A percentile compares a stretch with the other conserved stretches of the same genome.
These are phyloP conservation scores for Copsychus sechellarum DNA, from an alignment of 2,113 vertebrate genomes.

Conservation along the genomic window DNA sequence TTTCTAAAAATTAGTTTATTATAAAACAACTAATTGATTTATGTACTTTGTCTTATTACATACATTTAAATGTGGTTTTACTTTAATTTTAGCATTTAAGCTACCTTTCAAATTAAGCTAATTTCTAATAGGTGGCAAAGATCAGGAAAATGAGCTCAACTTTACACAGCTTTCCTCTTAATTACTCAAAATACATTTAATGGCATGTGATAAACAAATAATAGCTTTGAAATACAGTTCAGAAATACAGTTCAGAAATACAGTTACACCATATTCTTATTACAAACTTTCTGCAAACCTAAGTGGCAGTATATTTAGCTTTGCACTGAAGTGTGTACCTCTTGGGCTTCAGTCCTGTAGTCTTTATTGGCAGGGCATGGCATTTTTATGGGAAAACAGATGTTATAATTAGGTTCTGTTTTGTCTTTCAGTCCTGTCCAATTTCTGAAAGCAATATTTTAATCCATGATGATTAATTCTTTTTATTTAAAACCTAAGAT, in stretches of 20 bases:
- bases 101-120: background rate
- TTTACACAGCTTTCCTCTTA: background rate
- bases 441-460: background rate
- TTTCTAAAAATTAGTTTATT: background rate
- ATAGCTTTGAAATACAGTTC: background rate
- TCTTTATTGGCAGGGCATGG: background rate
- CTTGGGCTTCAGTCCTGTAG: background rate
- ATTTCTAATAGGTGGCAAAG: background rate
- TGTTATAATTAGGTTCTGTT: background rate
- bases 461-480: background rate
- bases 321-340: background rate
- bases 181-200: background rate
- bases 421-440: background rate
- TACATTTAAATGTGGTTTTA: background rate
- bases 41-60: background rate
- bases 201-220: background rate
- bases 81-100: background rate
- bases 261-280: background rate
- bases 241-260: background rate
- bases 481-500: background rate
- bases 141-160: background rate
- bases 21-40: background rate
- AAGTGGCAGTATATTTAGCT: background rate
- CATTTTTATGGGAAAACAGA: background rate
- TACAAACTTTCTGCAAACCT: background rate